Evolutionary conservation across 64 coral and sea anemone genomes (phyloP).

Genomic region (Porites australiensis): DNA sequence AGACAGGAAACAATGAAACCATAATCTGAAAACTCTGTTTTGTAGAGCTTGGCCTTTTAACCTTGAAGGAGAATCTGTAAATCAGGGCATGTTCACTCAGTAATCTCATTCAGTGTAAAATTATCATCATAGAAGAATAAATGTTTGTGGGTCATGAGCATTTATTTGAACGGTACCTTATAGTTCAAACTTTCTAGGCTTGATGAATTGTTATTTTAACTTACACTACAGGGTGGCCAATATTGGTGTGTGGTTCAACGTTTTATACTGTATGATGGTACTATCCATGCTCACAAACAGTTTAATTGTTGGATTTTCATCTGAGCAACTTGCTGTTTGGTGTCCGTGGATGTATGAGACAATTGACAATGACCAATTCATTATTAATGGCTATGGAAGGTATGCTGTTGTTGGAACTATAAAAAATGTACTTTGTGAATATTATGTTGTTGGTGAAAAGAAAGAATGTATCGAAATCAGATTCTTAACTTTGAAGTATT

Average conservation of each 20-base stretch:
- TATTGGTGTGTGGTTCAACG: conserved; percentile 95
- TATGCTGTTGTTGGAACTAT: not conserved
- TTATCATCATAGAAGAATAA: no score
- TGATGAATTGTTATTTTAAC: not conserved
- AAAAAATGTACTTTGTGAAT: not conserved
- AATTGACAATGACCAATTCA: conserved; percentile 94
- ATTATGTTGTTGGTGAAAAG: not conserved
- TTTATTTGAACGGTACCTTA: not conserved
- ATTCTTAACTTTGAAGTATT: no score
- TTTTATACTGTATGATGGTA: conserved; percentile 94
- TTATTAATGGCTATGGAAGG: conserved; percentile 91
- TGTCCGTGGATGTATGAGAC: conserved; percentile 98
- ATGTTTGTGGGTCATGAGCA: no score
- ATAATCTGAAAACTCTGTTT: no score
- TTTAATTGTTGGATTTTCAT: conserved; percentile 95
- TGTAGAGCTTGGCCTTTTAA: no score
- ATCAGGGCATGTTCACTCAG: no score
- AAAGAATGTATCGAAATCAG: no score
- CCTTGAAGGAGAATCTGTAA: no score
- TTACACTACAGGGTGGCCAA: conserved; percentile 56
- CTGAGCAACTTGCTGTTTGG: conserved; percentile 96
- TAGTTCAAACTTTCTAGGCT: no score
- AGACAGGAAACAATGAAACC: no score
- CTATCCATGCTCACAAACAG: conserved; percentile 96
- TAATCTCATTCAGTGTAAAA: no score